Base-by-base conservation (phyloP, 2,888 invertebrate species). In the Sinelater perroti region DNA sequence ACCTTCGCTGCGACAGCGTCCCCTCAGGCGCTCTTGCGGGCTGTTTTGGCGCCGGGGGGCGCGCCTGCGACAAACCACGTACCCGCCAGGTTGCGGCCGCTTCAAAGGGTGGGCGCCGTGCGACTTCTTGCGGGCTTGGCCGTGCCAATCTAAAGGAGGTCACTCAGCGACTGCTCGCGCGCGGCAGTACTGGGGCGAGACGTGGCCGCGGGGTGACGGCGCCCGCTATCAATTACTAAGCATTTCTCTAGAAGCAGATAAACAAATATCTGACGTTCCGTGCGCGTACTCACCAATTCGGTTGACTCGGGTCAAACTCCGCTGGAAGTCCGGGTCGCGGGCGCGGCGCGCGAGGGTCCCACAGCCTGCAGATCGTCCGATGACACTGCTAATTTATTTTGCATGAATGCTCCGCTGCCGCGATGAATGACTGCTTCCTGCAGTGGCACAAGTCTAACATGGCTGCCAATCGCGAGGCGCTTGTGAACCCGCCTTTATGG, bases 311-410 rank as follows among this genome's bases (percentile, higher is more conserved):
- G 21, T 14, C 24, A 35, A 35, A 28, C 26, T 33, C 16, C n/a
- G 3, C 7, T 8, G 3, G n/a, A 26, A 13, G 26, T 1, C 16
- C 6, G 26, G 16, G 5, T 36, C 36, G 11, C 13, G 20, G 3
- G 18, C 14, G 20, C 1, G 5, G 11, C 5, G 20, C 21, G 21
- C 13, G 31, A 30, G 13, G 8, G 13, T 42, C 31, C 51, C 35
- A 28, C 14, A 42, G 16, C 26, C 20, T 31, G 11, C 28, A n/a
- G 35, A 33, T 17, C 26, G 24, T 13, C 17, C 40, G 55, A 47
- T 47, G 49, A 50, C 56, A 56, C 56, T 44, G 36, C 35, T 16
- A 56, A 56, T 56, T 50, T 56, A n/a, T 28, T 44, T 47, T 4
- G 47, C 16, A 36, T 31, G 44, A 47, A 55, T 49, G 16, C 28